Evolutionary conservation across 2,797 vertebrate species (phyloP), one percentile per base, ranked within the genome.

Genomic region (Gymnodraco acuticeps): DNA sequence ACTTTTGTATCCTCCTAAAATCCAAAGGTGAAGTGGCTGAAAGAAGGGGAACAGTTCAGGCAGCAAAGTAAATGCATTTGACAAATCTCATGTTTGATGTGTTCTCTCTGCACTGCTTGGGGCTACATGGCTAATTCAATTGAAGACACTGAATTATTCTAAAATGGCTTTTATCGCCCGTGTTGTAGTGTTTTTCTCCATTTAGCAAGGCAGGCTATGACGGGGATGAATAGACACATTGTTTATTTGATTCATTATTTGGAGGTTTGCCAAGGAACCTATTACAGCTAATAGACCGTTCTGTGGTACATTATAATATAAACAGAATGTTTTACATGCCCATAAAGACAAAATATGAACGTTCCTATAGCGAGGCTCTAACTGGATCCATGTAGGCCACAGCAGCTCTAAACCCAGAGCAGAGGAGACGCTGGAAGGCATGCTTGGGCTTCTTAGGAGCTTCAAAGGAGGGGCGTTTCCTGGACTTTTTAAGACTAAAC

Each of bases 391-490:
- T 84, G 73, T 52, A 87, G 75, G 82, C 82, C 13, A 23, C 70
- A 41, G 78, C 74, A 61, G 75, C 80, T 84, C 75, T 62, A 65
- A 78, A 82, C 62, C 60, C 68, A 33, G 83, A 77, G 63, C 70
- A 74, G 71, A 66, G 68, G 56, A 76, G 82, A 62, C 6, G 82
- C 88, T 88, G 78, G 78, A 63, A 89, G 90, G 90, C 91, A 88
- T 70, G 70, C 77, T 78, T 13, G 9, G 73, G 77, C 87, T 77
- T 74, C 81, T 81, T 47, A 77, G 62, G 60, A 81, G 82, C 88
- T 93, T 92, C 90, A 93, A 92, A 93, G 90, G 80, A 86, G 76
- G 85, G 89, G 88, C 63, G 76, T 89, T 88, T 84, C 88, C 86
- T 76, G 84, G 81, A 64, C 84, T 75, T 89, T 88, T 91, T 66